Conservation (phyloP, 2,888 invertebrate species). For the Therioaphis trifolii region DNA sequence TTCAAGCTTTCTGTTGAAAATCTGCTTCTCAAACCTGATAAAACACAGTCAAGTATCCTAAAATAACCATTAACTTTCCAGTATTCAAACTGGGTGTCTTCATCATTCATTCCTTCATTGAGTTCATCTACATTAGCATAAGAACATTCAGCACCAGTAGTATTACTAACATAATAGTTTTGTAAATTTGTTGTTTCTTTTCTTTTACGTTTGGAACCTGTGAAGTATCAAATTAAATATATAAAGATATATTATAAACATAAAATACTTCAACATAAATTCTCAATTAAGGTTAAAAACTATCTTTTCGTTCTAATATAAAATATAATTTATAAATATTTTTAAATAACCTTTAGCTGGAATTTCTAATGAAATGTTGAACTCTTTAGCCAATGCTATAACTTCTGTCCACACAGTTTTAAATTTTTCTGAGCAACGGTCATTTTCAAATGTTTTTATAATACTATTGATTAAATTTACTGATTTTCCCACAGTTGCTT, state of each 20-base stretch:
- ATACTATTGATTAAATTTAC: conserved; percentile 13
- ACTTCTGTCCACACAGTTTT: neutral
- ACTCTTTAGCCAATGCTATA: neutral
- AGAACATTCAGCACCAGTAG: conserved; percentile 33
- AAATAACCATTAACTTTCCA: conserved; percentile 32
- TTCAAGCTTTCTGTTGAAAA: conserved; percentile 22
- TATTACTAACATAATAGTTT: conserved; percentile 4
- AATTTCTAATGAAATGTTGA: neutral
- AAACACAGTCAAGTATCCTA: neutral
- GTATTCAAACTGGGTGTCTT: neutral
- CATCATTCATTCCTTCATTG: conserved; percentile 1
- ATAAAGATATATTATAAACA: no score
- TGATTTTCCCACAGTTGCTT: neutral
- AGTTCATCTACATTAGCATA: neutral
- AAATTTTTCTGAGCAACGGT: conserved; percentile 1
- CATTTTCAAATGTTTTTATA: conserved; percentile 32
- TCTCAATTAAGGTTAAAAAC: neutral
- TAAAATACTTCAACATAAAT: conserved; percentile 5
- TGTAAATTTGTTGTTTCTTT: conserved; percentile 4
- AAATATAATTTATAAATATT: neutral
- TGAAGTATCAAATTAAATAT: neutral
- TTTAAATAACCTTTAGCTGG: neutral
- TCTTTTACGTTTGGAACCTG: conserved; percentile 9
- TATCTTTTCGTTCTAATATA: conserved; percentile 9
- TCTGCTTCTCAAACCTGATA: conserved; percentile 4